Percentiles rank a stretch among this genome's conserved stretches.
These are phyloP conservation scores for Mycteria americana DNA, from an alignment of 2,797 vertebrate genomes.

Conservation along the genomic window DNA sequence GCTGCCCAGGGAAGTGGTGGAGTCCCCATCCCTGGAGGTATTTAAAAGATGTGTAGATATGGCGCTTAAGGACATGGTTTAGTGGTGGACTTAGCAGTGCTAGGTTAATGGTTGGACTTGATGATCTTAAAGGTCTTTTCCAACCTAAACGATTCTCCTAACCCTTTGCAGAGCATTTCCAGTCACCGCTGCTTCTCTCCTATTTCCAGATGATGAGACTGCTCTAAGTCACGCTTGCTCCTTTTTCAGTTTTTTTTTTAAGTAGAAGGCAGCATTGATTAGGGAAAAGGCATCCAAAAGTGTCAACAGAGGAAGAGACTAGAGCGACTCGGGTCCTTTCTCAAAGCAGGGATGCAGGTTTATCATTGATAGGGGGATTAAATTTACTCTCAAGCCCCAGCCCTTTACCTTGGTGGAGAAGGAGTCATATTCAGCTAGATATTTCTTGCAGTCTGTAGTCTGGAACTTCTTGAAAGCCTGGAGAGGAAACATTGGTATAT, in stretches of 20 bases:
- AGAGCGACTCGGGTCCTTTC: neutral
- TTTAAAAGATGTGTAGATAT: too few relatives aligned
- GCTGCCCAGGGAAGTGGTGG: too few relatives aligned
- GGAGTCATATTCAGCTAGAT: neutral
- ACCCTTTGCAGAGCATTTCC: neutral
- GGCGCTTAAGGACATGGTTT: too few relatives aligned
- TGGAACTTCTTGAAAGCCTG: neutral
- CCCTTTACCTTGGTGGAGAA: constrained; percentile 39
- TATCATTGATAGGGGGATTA: neutral
- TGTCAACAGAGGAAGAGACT: neutral
- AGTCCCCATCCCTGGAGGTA: too few relatives aligned
- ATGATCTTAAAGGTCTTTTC: too few relatives aligned
- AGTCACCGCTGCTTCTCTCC: neutral
- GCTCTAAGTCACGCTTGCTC: neutral
- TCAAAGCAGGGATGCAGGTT: neutral
- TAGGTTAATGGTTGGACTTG: too few relatives aligned
- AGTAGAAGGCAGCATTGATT: neutral
- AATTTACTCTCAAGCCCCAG: neutral
- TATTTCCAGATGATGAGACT: too few relatives aligned
- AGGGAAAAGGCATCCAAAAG: neutral
- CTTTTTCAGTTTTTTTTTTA: neutral
- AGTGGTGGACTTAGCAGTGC: too few relatives aligned
- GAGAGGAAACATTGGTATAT: neutral
- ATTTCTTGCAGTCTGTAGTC: neutral
- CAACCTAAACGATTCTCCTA: too few relatives aligned